Base-by-base conservation (phyloP, 2,888 invertebrate genomes). In the Agriopis marginaria region DNA sequence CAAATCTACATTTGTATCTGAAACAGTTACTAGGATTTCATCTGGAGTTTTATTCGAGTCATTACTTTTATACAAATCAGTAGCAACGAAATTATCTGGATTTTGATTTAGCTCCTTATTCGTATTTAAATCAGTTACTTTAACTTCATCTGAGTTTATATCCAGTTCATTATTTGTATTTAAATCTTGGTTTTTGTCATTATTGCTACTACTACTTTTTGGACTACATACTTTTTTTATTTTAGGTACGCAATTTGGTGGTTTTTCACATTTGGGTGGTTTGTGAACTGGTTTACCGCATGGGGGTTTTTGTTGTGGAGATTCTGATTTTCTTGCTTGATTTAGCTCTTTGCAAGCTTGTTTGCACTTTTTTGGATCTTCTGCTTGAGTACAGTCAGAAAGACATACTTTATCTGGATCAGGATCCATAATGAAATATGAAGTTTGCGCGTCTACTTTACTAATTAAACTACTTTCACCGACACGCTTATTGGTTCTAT, bases 391-490 rank as follows among this genome's bases (percentile, higher is more conserved):
- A 23, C 56, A 56, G 40, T 47, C 55, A 4, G 49, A 11, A 8
- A 64, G 53, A 54, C 62, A 53, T 6, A 51, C 23, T 45, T 60
- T 59, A 53, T 66, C 66, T 10, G 47, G 32, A 59, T 58, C 59
- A 12, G 51, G 10, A 40, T 63, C 66, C 68, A 17, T 61, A 32
- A 11, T 74, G 60, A 55, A 55, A 44, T 58, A 67, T 44, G 74
- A 72, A 63, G 72, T 72, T 11, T 59, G 45, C 9, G 70, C 75
- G 70, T 75, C 68, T 39, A 68, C 50, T 66, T 70, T 72, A 62
- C 69, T 58, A 39, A 63, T 50, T 12, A 63, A 40, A 64, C 59
- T 73, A 23, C 60, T 67, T n/a, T 44, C 47, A 17, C 40, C 17
- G 8, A 66, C 65, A 39, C 54, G 54, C 44, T 58, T 65, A 63